These are phyloP conservation scores for Sterna hirundo DNA, from an alignment of 2,113 vertebrate genomes.

Conservation along the genomic window DNA sequence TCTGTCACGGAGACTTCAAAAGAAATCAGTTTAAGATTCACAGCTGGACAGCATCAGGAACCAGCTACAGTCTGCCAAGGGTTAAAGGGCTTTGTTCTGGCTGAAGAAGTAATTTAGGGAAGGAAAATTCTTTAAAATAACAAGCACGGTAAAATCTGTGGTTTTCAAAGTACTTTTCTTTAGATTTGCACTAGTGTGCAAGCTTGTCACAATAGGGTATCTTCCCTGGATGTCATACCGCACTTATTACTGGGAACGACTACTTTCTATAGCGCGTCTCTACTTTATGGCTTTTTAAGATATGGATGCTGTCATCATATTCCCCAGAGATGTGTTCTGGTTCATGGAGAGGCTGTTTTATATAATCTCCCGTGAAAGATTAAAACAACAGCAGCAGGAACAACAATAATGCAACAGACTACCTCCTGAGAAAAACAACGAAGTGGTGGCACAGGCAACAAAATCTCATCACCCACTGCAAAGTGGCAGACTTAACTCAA, in stretches of 20 bases:
- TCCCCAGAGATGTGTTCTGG: conserved; percentile 45
- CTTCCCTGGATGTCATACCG: neutral
- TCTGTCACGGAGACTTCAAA: neutral
- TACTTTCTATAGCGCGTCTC: neutral
- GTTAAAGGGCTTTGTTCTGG: neutral
- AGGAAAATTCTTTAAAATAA: neutral
- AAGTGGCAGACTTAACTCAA: neutral
- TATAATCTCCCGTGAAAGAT: conserved; percentile 44
- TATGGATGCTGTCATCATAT: conserved; percentile 50
- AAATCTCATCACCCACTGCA: neutral
- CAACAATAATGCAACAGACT: conserved; percentile 11
- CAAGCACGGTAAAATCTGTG: neutral
- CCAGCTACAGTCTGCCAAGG: neutral
- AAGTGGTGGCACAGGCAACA: neutral
- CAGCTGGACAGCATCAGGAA: neutral
- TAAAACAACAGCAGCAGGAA: conserved; percentile 33
- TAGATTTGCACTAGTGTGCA: neutral
- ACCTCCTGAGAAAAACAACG: neutral
- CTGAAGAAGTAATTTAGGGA: neutral
- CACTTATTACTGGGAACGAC: conserved; percentile 23
- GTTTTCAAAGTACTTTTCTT: neutral
- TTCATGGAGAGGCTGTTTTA: conserved; percentile 50
- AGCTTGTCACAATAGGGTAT: conserved; percentile 17
- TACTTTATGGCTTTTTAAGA: conserved; percentile 55
- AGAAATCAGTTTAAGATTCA: neutral